Conservation (phyloP, 2,113 vertebrate genomes). For the Empidonax alnorum region DNA sequence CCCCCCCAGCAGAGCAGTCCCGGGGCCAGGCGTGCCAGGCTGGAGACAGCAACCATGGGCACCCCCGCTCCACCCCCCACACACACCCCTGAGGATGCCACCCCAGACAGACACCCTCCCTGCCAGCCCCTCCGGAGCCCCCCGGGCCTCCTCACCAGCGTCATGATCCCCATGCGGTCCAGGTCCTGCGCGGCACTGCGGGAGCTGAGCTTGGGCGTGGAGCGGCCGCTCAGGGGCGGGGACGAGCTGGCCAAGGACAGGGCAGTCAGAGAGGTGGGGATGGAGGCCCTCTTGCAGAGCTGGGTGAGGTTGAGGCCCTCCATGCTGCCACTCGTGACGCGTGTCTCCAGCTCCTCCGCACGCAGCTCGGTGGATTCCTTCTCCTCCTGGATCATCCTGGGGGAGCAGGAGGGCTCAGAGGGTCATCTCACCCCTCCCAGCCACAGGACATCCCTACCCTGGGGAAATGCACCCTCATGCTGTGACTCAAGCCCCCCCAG, state of each 20-base stretch:
- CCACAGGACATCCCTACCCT: background rate
- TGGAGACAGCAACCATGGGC: background rate
- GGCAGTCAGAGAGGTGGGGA: conserved; percentile 92
- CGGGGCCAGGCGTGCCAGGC: conserved; percentile 4
- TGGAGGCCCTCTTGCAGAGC: conserved; percentile 85
- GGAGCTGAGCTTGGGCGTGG: conserved; percentile 87
- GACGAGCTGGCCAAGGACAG: conserved; percentile 91
- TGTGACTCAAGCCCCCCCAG: fast-evolving
- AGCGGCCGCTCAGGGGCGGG: conserved; percentile 87
- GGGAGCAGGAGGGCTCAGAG: background rate
- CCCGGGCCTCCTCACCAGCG: conserved; percentile 81
- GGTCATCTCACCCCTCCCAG: too few species aligned
- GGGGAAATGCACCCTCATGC: background rate
- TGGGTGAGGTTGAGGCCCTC: conserved; percentile 90
- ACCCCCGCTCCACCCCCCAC: background rate
- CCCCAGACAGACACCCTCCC: background rate
- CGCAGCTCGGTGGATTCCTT: conserved; percentile 92
- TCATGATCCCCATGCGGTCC: conserved; percentile 92
- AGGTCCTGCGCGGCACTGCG: conserved; percentile 91
- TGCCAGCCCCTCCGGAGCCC: background rate
- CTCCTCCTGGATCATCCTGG: conserved; percentile 97
- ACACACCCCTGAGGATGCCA: fast-evolving
- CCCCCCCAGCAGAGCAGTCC: background rate
- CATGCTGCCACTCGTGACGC: conserved; percentile 93
- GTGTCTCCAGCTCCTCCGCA: conserved; percentile 90